Base-by-base conservation (phyloP, 2,113 vertebrate species). In the Galeopterus variegatus region DNA sequence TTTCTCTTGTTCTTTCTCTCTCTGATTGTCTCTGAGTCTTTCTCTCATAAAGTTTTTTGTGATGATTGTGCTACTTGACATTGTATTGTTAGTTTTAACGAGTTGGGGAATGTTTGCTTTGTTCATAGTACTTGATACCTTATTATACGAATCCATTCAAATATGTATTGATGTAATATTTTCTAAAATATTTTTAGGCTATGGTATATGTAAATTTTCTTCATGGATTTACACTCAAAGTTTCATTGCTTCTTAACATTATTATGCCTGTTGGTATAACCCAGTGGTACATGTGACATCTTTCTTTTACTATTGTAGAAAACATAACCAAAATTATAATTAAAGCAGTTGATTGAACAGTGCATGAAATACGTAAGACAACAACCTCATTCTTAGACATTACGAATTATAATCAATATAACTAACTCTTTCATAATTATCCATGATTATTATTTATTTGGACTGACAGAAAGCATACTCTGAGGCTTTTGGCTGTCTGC, bases 261-360 rank as follows among this genome's bases (percentile, higher is more conserved):
- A 48, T 70, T 92, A 64, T 69, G 23, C 10, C 62, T 87, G 8
- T 79, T 95, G 33, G 45, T 86, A 58, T 65, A 89, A 95, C 81
- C 23, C 67, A 77, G 54, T n/a, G 77, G 36, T 58, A 60, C 9
- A 65, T 85, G 92, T 85, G 72, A 90, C 67, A 87, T 52, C 93
- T 94, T 87, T 76, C 62, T 65, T 81, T 93, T 75, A 48, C 82
- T 81, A 58, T 50, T 82, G 1, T 73, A 83, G 72, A 89, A 95
- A 96, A 48, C 4, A 67, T 86, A 92, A 93, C 8, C 31, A 76
- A 82, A 91, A 94, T 88, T 91, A 73, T 90, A 92, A 96, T 98
- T 94, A 97, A 82, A 91, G 56, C 18, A 64, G 7, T 45, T 64
- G 62, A 93, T 58, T 90, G 58, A 87, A 92, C 41, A 92, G 67